These are phyloP conservation scores for Aphelocoma californica DNA, from an alignment of 2,797 vertebrate species.

Conservation along the genomic window DNA sequence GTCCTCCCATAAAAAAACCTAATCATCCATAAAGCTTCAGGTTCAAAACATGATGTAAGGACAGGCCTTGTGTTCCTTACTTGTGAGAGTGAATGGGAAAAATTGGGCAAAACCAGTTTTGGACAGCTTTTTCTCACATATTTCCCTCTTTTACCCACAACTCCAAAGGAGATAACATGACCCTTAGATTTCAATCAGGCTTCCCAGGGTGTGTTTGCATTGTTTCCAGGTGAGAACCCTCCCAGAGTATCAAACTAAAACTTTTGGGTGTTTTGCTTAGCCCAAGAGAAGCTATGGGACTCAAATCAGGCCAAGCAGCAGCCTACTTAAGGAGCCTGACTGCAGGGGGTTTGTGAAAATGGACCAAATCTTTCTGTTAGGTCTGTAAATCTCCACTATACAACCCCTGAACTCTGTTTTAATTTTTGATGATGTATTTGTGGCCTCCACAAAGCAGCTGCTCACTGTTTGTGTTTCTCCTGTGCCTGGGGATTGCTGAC, in stretches of 20 bases:
- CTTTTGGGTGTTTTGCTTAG: not conserved
- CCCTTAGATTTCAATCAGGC: not conserved
- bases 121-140: not conserved
- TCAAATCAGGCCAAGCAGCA: not conserved
- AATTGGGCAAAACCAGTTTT: not conserved
- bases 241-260: not conserved
- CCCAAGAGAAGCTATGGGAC: not conserved
- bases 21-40: not conserved
- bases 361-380: not conserved
- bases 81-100: not conserved
- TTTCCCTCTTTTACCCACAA: not conserved
- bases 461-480: constrained; percentile 6
- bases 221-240: not conserved
- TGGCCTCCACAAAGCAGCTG: constrained; percentile 38
- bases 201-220: not conserved
- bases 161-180: not conserved
- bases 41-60: not conserved
- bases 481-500: constrained; percentile 16
- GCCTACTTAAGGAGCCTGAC: not conserved
- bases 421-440: constrained; percentile 11
- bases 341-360: not conserved
- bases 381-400: not conserved
- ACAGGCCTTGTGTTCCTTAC: not conserved
- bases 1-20: not conserved
- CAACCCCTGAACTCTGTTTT: not conserved